A percentile compares a stretch with the other conserved stretches of the same genome.
These are phyloP conservation scores for Anguilla obscura DNA, from an alignment of 2,797 vertebrate genomes.

Conservation along the genomic window DNA sequence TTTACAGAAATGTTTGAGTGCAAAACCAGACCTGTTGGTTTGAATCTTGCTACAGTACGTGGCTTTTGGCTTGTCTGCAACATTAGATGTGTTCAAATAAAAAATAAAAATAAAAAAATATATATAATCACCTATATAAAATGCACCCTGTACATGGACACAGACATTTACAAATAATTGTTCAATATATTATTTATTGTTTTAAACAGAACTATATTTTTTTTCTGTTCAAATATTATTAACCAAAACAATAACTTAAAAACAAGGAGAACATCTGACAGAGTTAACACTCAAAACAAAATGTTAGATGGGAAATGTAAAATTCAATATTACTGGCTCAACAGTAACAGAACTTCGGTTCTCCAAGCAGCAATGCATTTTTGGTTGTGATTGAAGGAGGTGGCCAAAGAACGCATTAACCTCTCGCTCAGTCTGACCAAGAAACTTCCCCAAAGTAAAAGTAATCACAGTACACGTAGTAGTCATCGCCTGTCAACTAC, in stretches of 20 bases:
- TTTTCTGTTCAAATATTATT: slow-evolving; percentile 35
- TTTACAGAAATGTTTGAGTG: background rate
- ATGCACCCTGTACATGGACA: background rate
- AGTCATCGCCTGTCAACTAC: background rate
- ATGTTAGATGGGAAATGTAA: slow-evolving; percentile 14
- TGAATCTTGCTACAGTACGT: background rate
- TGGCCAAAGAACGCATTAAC: background rate
- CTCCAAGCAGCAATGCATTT: background rate
- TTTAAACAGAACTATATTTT: slow-evolving; percentile 46
- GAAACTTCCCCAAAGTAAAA: background rate
- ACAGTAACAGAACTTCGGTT: background rate
- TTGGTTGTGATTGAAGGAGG: background rate
- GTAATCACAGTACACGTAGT: background rate
- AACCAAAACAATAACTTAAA: slow-evolving; percentile 41
- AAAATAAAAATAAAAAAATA: background rate
- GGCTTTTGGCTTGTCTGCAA: background rate
- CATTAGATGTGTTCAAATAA: background rate
- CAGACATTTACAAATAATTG: background rate
- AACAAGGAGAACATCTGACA: slow-evolving; percentile 40
- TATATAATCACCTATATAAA: background rate
- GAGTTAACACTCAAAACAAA: slow-evolving; percentile 20
- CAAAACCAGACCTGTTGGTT: background rate
- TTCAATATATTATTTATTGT: slow-evolving; percentile 70
- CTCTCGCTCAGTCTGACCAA: background rate
- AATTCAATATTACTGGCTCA: slow-evolving; percentile 15